Conservation (phyloP, 2,888 invertebrate genomes). For the Eupithecia insigniata region DNA sequence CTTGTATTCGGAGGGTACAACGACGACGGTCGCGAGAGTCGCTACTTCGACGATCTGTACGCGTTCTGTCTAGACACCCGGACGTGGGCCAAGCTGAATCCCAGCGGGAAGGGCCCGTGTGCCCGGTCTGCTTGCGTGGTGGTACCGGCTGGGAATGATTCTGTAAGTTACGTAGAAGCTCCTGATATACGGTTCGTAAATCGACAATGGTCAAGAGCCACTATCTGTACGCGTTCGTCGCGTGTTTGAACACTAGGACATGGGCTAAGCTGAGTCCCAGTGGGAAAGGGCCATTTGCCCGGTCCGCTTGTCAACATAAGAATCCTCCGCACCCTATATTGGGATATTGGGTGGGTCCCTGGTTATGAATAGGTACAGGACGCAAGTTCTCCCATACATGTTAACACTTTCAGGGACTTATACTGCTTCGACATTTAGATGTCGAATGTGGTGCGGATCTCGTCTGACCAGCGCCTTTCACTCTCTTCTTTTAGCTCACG, state of each 20-base stretch:
- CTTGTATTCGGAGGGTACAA: constrained; percentile 96
- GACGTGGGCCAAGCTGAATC: constrained; percentile 89
- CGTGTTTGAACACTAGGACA: constrained; percentile 89
- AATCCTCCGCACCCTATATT: too few species aligned
- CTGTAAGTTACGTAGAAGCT: too few species aligned
- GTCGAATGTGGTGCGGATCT: neutral
- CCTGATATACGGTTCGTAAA: too few species aligned
- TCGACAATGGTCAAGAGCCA: constrained; percentile 94
- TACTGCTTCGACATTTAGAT: neutral
- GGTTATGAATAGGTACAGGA: too few species aligned
- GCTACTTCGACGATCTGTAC: constrained; percentile 94
- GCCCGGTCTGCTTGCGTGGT: constrained; percentile 93
- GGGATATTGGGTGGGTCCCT: too few species aligned
- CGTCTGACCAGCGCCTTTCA: neutral
- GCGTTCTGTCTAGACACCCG: constrained; percentile 91
- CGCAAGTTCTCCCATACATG: too few species aligned
- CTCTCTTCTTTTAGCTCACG: too few species aligned
- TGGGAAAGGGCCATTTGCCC: constrained; percentile 88
- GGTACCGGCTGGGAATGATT: constrained; percentile 80
- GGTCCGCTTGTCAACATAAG: constrained; percentile 94
- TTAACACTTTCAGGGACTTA: too few species aligned
- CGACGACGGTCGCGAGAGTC: constrained; percentile 93
- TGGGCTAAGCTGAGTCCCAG: constrained; percentile 89
- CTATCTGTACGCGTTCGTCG: constrained; percentile 92
- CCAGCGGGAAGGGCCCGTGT: constrained; percentile 87